Percentiles rank a stretch among this genome's conserved stretches.
phyloP scores from a whole-genome alignment of 2,888 invertebrate species.

The Dione juno region DNA sequence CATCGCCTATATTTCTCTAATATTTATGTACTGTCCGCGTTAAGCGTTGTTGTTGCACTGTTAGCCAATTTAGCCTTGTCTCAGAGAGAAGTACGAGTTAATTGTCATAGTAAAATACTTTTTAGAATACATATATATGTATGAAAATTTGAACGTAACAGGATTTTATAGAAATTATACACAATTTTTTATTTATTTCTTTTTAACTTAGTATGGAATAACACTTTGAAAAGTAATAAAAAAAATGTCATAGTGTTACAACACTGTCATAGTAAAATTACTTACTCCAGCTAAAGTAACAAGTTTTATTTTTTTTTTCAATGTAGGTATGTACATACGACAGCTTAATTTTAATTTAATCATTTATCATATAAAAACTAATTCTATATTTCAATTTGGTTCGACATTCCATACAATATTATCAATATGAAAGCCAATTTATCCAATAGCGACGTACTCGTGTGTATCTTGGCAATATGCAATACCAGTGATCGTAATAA shows the following conservation, averaged over 20 bases:
- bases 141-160: too few species aligned
- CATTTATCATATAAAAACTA: neutral
- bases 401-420: slow-evolving; percentile 17
- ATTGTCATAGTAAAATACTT: neutral
- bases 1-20: slow-evolving; percentile 49
- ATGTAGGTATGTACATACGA: neutral
- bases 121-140: too few species aligned
- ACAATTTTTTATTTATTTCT: too few species aligned
- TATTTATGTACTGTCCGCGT: slow-evolving; percentile 50
- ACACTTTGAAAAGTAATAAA: too few species aligned
- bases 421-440: slow-evolving; percentile 32
- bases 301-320: neutral
- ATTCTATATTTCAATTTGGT: slow-evolving; percentile 2
- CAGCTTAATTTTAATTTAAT: neutral
- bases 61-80: slow-evolving; percentile 25
- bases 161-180: too few species aligned
- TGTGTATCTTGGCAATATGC: slow-evolving; percentile 18
- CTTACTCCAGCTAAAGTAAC: neutral
- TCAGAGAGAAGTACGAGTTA: neutral
- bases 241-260: too few species aligned
- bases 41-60: slow-evolving; percentile 18
- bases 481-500: slow-evolving; percentile 30
- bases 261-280: neutral
- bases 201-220: too few species aligned
- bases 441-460: slow-evolving; percentile 28